Conservation (phyloP, 2,797 vertebrate species). For the Crenuchus spilurus region DNA sequence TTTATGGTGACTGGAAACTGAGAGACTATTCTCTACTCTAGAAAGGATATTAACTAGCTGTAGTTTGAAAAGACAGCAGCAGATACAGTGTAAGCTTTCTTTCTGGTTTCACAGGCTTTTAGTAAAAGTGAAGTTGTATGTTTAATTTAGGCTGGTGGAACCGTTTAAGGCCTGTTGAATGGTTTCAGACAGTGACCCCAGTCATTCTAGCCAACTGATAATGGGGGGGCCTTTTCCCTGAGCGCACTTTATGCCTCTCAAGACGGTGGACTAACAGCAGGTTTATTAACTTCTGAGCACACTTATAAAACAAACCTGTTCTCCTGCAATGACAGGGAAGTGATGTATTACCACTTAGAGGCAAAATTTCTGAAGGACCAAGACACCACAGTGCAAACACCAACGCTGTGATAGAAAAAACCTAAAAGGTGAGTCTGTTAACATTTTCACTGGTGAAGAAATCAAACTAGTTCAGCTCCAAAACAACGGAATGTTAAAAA, state of each 20-base stretch:
- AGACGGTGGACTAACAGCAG: neutral
- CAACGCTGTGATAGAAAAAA: neutral
- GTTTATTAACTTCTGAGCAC: slow-evolving; percentile 14
- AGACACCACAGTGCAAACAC: neutral
- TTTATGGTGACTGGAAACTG: slow-evolving; percentile 26
- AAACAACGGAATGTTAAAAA: too few relatives aligned
- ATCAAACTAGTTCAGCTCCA: too few relatives aligned
- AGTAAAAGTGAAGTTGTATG: neutral
- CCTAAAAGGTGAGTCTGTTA: neutral
- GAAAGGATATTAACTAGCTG: slow-evolving; percentile 8
- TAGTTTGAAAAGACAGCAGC: slow-evolving; percentile 10
- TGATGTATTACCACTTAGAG: neutral
- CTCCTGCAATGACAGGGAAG: slow-evolving; percentile 2
- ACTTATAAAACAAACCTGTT: slow-evolving; percentile 14
- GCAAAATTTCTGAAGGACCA: slow-evolving; percentile 10
- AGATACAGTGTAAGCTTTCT: slow-evolving; percentile 2
- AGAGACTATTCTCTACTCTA: neutral
- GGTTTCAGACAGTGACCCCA: slow-evolving; percentile 19
- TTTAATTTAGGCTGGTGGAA: slow-evolving; percentile 4
- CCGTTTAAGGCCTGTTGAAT: slow-evolving; percentile 5
- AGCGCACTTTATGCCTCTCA: slow-evolving; percentile 5
- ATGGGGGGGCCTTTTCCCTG: slow-evolving; percentile 1
- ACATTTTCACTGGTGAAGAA: neutral
- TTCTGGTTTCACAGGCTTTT: slow-evolving; percentile 19
- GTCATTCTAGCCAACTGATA: slow-evolving; percentile 8